Evolutionary conservation across 2,888 invertebrate species (phyloP), one percentile per base, ranked within the genome.

Genomic region (Agrenia bidenticulata): DNA sequence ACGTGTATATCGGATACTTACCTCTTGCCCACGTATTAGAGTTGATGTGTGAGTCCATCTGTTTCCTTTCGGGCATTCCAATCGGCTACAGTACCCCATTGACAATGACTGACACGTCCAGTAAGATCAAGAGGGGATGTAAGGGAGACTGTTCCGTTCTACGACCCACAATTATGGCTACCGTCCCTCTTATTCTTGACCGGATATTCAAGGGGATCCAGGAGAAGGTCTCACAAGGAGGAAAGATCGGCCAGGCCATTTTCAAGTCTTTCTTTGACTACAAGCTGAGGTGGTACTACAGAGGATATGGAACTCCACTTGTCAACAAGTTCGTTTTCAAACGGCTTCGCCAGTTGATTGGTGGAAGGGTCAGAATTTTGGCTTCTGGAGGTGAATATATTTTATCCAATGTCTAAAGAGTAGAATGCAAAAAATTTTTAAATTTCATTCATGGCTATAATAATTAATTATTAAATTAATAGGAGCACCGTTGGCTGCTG

Each of bases 41-140:
- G 77, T 78, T 85, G 19, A 80, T 81, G 70, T 83, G 56, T 2
- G 79, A 82, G 77, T 88, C 88, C 77, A 86, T 91, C 56, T 91
- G 92, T 78, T 83, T 93, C 63, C 82, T 90, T 58, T 87, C 86
- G 78, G 96, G 95, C 21, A 89, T 94, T 32, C 87, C 91, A 1
- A 94, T 98, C 78, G 98, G 98, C 2, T 99, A 97, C 81, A 96
- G 96, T 0, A 94, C 94, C 0, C 93, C 98, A 0, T 84, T 94
- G 64, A 98, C 98, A 0, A 88, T 93, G 86, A 86, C 92, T 77
- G 92, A 93, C 80, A 86, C 89, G 23, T 94, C 96, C 61, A 94
- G 93, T 78, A 97, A 95, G 83, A 94, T 99, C 77, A 93, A 92
- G 85, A 88, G 88, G 78, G 97, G 97, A 56, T 90, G 92, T 63